phyloP scores from a whole-genome alignment of 2,113 vertebrate species.

The Callipepla californica region DNA sequence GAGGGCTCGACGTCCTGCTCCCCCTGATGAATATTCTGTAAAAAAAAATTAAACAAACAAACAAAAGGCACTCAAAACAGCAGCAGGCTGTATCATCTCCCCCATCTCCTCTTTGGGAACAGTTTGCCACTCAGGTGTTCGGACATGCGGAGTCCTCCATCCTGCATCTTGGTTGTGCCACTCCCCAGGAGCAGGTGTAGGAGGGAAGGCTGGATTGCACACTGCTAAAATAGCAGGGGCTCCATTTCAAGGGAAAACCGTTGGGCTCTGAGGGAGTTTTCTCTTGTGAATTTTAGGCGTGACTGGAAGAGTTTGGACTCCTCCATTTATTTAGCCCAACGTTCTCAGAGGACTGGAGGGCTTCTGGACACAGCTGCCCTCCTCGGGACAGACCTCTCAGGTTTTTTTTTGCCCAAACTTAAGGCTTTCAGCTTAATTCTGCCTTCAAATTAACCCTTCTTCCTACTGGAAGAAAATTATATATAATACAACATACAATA shows the following conservation, averaged over 20 bases:
- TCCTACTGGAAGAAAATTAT: neutral
- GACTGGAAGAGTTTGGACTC: neutral
- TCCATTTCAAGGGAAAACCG: neutral
- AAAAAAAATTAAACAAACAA: neutral
- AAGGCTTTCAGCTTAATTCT: neutral
- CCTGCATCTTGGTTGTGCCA: neutral
- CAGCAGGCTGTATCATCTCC: rapidly evolving
- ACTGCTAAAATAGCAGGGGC: rapidly evolving
- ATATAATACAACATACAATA: too few relatives aligned
- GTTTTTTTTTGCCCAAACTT: neutral
- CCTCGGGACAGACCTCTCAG: neutral
- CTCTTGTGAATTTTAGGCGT: neutral
- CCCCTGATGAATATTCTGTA: too few relatives aligned
- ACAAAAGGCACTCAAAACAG: rapidly evolving
- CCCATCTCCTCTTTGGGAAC: rapidly evolving
- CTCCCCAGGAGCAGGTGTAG: neutral
- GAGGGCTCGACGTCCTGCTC: neutral
- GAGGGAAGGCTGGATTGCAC: neutral
- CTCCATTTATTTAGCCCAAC: neutral
- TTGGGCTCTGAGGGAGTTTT: neutral
- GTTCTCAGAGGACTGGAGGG: neutral
- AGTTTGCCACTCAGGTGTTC: rapidly evolving
- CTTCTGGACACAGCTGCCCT: rapidly evolving
- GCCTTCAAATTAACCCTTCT: neutral
- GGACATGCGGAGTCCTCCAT: too few relatives aligned